A percentile compares a stretch with the other conserved stretches of the same genome.
Conservation (phyloP, 2,113 vertebrate genomes). For the Triplophysa dalaica region DNA sequence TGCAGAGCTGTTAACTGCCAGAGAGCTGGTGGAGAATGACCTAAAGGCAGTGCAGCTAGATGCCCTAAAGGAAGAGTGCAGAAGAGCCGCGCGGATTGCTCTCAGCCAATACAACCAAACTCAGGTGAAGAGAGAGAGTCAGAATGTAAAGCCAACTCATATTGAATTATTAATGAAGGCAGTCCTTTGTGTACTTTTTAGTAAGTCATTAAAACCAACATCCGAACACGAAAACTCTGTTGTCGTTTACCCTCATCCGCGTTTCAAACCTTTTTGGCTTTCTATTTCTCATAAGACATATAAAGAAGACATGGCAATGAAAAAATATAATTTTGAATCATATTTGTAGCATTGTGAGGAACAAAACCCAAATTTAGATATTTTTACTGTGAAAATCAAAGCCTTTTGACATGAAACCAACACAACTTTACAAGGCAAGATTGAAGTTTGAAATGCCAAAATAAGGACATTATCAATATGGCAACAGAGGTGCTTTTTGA, state of each 20-base stretch:
- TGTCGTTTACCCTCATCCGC: background rate
- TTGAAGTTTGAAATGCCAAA: no score
- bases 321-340: no score
- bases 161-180: background rate
- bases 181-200: background rate
- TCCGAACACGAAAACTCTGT: no score
- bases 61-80: slow-evolving; percentile 64
- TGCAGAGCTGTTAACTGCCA: slow-evolving; percentile 62
- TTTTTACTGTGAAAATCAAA: no score
- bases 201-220: background rate
- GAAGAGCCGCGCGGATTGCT: slow-evolving; percentile 57
- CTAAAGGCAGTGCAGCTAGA: slow-evolving; percentile 53
- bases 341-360: no score
- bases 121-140: slow-evolving; percentile 64
- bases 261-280: background rate
- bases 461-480: background rate
- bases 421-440: no score
- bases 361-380: no score
- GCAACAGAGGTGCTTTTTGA: slow-evolving; percentile 6
- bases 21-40: slow-evolving; percentile 66
- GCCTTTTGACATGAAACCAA: no score
- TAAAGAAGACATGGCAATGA: background rate
- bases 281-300: background rate
- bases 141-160: background rate
- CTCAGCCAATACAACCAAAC: slow-evolving; percentile 70